Conservation (phyloP, 2,888 invertebrate genomes). For the Glyphotaelius pellucidus region DNA sequence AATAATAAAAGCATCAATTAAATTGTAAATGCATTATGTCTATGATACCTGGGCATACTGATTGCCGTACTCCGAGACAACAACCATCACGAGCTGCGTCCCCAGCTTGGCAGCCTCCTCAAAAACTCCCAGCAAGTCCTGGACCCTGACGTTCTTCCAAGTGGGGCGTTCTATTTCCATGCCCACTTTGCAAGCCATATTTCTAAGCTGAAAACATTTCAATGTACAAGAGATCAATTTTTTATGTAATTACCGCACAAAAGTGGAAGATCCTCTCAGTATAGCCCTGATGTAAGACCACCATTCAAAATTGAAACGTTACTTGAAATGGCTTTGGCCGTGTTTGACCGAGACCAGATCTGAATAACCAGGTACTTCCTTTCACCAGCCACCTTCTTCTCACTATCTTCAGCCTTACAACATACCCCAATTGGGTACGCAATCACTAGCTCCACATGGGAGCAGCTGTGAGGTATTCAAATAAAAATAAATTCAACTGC, state of each 20-base stretch:
- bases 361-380: too few relatives aligned
- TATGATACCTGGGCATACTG: slow-evolving; percentile 74
- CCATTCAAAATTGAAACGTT: too few relatives aligned
- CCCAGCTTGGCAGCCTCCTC: slow-evolving; percentile 68
- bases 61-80: slow-evolving; percentile 77
- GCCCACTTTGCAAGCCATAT: slow-evolving; percentile 70
- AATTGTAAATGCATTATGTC: background rate
- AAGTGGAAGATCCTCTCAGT: too few relatives aligned
- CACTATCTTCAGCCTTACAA: too few relatives aligned
- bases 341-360: too few relatives aligned
- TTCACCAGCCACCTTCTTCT: too few relatives aligned
- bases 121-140: slow-evolving; percentile 68
- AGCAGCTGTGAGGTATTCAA: too few relatives aligned
- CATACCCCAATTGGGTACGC: too few relatives aligned
- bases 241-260: background rate
- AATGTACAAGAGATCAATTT: background rate
- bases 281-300: too few relatives aligned
- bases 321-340: too few relatives aligned
- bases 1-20: background rate
- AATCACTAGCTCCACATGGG: too few relatives aligned
- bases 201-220: slow-evolving; percentile 39
- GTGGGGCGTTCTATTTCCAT: slow-evolving; percentile 70
- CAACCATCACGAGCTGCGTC: slow-evolving; percentile 79
- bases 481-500: too few relatives aligned
- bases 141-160: slow-evolving; percentile 68